Evolutionary conservation across 2,888 invertebrate species (phyloP), one percentile per base, ranked within the genome.

Genomic region (Caenorhabditis sp.): DNA sequence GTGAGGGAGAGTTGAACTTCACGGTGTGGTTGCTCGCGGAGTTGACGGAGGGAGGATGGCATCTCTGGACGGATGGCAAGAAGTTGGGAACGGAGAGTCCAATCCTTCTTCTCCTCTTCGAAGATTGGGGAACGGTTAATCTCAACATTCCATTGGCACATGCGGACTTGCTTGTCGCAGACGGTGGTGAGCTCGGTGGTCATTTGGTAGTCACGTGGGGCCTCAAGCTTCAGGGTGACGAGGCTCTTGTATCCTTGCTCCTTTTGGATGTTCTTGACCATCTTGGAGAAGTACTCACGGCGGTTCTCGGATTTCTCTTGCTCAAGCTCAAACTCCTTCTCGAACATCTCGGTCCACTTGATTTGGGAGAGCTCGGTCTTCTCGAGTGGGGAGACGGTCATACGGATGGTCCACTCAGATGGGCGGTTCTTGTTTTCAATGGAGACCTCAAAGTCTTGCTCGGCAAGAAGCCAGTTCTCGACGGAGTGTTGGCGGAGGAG

Each of bases 401-500:
- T 5, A 31, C 73, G 81, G 51, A 68, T 38, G 35, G 44, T 54
- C 66, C 77, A 84, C 44, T 84, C 85, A 51, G 74, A 77, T 63
- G 84, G 73, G 41, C 76, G 80, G 68, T 80, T 61, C 61, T 76
- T 72, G 80, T 82, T 86, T 64, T 81, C 79, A 41, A 86, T 63
- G 44, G 70, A 70, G 24, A 89, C 66, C 49, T 87, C 87, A 58
- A 90, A 35, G 74, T 88, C 82, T 75, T 90, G 90, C 76, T 90
- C 90, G 19, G 84, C 80, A 54, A 84, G 63, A 26, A 87, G 58
- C 47, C 76, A 69, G 69, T 82, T 80, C 69, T 82, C 70, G 16
- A 77, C 28, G 44, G 72, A 68, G 76, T 84, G 81, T 41, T 82
- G 68, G 63, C 63, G 75, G 77, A 87, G 82, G 69, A 84, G 51